Conservation (phyloP, 35 echinoderm and acorn worm genomes). For the Ophioderma brevispina region DNA sequence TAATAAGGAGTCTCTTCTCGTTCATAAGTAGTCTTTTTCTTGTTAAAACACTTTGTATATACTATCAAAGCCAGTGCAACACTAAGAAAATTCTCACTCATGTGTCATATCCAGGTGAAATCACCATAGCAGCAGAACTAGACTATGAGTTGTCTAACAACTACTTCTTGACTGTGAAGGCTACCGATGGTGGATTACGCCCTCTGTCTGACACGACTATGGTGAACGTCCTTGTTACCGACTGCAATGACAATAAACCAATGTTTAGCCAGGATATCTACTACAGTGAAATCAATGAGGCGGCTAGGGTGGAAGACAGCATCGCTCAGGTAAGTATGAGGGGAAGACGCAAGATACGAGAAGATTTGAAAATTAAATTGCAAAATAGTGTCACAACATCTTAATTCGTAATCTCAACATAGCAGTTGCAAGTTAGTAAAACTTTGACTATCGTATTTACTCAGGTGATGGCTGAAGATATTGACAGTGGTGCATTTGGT, state of each 20-base stretch:
- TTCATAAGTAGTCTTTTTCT: no score
- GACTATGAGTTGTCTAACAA: conserved; percentile 84
- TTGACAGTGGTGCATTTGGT: conserved; percentile 77
- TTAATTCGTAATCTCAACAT: no score
- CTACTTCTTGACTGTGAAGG: conserved; percentile 91
- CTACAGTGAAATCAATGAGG: conserved; percentile 69
- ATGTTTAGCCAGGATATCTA: conserved; percentile 85
- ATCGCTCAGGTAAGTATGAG: conserved; percentile 75
- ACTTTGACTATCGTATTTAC: no score
- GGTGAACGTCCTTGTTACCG: conserved; percentile 75
- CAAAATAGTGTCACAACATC: no score
- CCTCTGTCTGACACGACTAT: conserved; percentile 86
- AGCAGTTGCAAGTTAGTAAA: no score
- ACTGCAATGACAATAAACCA: conserved; percentile 89
- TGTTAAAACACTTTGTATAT: no score
- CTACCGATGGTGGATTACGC: conserved; percentile 71
- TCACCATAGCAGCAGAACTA: conserved; percentile 47
- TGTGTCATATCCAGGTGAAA: conserved; percentile 75
- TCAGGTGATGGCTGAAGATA: conserved; percentile 93
- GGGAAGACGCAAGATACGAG: conserved; percentile 85
- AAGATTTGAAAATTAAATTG: no score
- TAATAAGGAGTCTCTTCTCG: no score
- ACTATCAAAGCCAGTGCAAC: no score
- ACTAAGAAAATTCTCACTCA: no score
- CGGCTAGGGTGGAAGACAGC: conserved; percentile 79